Percentiles rank a stretch among this genome's conserved stretches.
These are phyloP conservation scores for Natator depressus DNA, from an alignment of 2,113 vertebrate genomes.

Conservation along the genomic window DNA sequence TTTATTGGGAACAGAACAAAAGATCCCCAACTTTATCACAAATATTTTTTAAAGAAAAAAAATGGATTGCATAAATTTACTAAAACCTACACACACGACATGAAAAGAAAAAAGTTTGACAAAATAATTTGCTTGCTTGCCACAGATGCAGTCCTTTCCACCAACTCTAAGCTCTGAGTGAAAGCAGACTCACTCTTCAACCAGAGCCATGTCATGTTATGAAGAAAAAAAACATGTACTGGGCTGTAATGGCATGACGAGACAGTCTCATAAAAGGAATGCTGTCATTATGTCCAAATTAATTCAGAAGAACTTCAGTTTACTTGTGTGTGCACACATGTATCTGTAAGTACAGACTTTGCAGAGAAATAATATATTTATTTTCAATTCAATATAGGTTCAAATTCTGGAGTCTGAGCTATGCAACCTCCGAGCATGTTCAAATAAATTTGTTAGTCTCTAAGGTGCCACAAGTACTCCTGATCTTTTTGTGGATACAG, in stretches of 20 bases:
- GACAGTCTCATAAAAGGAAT: neutral
- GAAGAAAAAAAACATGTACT: neutral
- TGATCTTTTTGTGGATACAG: too few species aligned
- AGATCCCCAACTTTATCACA: neutral
- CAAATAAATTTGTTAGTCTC: too few species aligned
- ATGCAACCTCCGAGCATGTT: too few species aligned
- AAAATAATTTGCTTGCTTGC: conserved; percentile 7
- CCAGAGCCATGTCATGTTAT: neutral
- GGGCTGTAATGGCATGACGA: neutral
- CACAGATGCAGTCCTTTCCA: neutral
- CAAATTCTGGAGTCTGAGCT: neutral
- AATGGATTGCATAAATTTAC: conserved; percentile 1
- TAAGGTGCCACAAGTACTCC: too few species aligned
- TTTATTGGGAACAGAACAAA: conserved; percentile 9
- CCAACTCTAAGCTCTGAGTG: conserved; percentile 21
- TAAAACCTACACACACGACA: conserved; percentile 12
- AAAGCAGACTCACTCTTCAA: neutral
- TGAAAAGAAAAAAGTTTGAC: neutral
- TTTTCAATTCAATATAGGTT: neutral
- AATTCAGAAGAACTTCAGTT: neutral
- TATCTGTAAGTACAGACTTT: neutral
- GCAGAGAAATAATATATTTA: neutral
- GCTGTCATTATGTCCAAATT: neutral
- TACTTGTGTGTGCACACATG: neutral
- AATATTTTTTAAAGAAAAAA: neutral